These are phyloP conservation scores for Molossus molossus DNA, from an alignment of 2,797 vertebrate species.

Conservation along the genomic window DNA sequence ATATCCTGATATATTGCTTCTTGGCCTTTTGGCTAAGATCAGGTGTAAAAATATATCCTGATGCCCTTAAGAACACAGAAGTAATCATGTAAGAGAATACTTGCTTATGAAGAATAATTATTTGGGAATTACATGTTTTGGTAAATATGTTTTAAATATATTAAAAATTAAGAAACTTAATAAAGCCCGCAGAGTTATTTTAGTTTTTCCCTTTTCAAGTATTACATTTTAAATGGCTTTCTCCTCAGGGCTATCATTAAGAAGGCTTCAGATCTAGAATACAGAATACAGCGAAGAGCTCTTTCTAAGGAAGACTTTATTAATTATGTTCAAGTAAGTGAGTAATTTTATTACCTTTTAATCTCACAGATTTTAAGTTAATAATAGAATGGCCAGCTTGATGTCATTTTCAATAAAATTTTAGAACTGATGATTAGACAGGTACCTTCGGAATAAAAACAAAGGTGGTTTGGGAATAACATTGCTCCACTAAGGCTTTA, in stretches of 20 bases:
- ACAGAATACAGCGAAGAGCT: slow-evolving; percentile 94
- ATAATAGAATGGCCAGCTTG: neutral
- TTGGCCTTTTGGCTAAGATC: too few species aligned
- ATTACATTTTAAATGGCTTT: slow-evolving; percentile 28
- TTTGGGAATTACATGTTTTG: slow-evolving; percentile 44
- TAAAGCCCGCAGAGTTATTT: neutral
- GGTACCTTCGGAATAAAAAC: slow-evolving; percentile 39
- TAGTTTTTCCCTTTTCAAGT: neutral
- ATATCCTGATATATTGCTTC: neutral
- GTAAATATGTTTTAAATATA: slow-evolving; percentile 55
- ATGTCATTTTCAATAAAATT: neutral
- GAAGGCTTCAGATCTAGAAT: slow-evolving; percentile 95
- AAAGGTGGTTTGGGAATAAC: neutral
- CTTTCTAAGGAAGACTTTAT: slow-evolving; percentile 97
- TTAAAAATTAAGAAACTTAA: neutral
- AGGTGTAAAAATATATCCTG: neutral
- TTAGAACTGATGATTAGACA: neutral
- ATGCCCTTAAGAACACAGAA: neutral
- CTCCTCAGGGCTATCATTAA: slow-evolving; percentile 94
- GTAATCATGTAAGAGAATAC: slow-evolving; percentile 47
- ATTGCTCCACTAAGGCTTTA: slow-evolving; percentile 28
- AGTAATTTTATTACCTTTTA: slow-evolving; percentile 5
- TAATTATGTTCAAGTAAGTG: slow-evolving; percentile 95
- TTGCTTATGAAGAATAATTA: neutral
- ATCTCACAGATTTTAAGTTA: slow-evolving; percentile 64